Evolutionary conservation across 2,888 invertebrate genomes (phyloP).

Genomic region (Ennomos fuscantarius): DNA sequence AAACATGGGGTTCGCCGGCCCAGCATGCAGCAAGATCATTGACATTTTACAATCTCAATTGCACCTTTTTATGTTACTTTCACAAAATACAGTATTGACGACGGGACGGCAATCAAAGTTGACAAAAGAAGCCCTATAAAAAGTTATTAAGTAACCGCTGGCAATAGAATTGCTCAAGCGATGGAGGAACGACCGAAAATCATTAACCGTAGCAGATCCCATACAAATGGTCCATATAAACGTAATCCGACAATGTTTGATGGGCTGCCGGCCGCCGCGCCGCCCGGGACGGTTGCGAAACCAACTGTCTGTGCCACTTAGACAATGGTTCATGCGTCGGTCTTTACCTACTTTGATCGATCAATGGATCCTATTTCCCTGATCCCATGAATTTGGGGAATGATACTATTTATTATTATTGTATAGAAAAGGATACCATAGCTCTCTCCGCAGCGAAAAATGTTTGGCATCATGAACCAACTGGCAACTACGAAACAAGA

Average conservation of each 20-base stretch:
- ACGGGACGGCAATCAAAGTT: constrained; percentile 37
- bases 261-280: constrained; percentile 56
- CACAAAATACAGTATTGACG: constrained; percentile 28
- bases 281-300: constrained; percentile 60
- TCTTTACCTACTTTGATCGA: constrained; percentile 34
- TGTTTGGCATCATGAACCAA: no score
- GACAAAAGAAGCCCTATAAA: constrained; percentile 49
- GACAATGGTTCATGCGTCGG: constrained; percentile 45
- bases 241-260: constrained; percentile 78
- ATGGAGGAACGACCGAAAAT: constrained; percentile 64
- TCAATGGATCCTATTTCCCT: constrained; percentile 35
- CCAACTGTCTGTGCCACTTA: constrained; percentile 46
- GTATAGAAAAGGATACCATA: constrained; percentile 17
- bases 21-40: constrained; percentile 36
- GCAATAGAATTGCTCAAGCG: constrained; percentile 64
- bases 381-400: constrained; percentile 22
- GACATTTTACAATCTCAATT: constrained; percentile 39
- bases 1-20: constrained; percentile 43
- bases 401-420: neutral
- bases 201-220: constrained; percentile 77
- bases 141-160: constrained; percentile 60
- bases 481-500: no score
- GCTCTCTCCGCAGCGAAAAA: no score
- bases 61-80: constrained; percentile 34
- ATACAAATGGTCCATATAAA: constrained; percentile 80